Conservation (phyloP, 2,113 vertebrate species). For the Poicephalus gulielmi region DNA sequence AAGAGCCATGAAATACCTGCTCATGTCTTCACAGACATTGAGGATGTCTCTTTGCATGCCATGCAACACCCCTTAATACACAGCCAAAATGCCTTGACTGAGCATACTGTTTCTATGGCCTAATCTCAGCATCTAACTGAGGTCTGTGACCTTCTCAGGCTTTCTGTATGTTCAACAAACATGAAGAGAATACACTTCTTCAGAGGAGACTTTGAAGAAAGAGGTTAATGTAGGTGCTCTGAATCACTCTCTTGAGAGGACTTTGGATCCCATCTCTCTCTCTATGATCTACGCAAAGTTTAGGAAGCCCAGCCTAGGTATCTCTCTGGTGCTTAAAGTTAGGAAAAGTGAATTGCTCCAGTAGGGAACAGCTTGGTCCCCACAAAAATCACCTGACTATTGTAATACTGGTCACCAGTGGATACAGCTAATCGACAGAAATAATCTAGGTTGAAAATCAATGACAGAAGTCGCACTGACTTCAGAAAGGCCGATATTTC, state of each 20-base stretch:
- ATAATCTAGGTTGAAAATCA: background rate
- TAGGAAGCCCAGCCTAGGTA: background rate
- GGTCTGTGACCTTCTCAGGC: background rate
- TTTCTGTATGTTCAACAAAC: background rate
- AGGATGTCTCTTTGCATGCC: background rate
- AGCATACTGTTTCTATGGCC: background rate
- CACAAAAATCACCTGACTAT: rapidly evolving
- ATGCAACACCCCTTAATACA: background rate
- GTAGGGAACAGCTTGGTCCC: background rate
- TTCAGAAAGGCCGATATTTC: background rate
- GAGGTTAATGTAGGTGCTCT: background rate
- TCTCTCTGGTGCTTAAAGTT: background rate
- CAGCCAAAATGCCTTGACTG: background rate
- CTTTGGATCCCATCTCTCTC: background rate
- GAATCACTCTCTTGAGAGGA: background rate
- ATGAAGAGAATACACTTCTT: background rate
- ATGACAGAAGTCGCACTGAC: background rate
- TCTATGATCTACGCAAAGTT: background rate
- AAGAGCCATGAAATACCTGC: background rate
- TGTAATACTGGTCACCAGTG: background rate
- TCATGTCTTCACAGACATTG: background rate
- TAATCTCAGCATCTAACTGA: background rate
- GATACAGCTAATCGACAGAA: background rate
- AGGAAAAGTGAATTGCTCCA: background rate
- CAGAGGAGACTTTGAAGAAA: background rate